phyloP scores from a whole-genome alignment of 2,888 invertebrate genomes.

The Palloptera scutellata region DNA sequence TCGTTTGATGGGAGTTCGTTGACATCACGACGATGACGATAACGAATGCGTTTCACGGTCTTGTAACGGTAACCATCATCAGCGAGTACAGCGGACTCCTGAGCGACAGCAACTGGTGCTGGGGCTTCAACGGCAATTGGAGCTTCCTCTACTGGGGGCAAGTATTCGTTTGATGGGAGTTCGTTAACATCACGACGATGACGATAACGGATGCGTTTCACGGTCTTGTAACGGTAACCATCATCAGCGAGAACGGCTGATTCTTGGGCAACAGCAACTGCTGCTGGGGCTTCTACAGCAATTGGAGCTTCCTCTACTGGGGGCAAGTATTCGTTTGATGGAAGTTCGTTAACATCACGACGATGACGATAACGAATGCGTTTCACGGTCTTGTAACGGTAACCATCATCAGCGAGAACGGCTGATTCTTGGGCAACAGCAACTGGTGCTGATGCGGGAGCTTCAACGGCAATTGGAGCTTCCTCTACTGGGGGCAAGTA shows the following conservation, averaged over 20 bases:
- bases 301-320: slow-evolving; percentile 33
- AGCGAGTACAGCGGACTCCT: slow-evolving; percentile 37
- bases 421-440: slow-evolving; percentile 20
- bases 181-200: slow-evolving; percentile 38
- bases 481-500: slow-evolving; percentile 47
- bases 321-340: slow-evolving; percentile 42
- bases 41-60: slow-evolving; percentile 53
- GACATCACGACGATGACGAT: slow-evolving; percentile 42
- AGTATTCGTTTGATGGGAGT: slow-evolving; percentile 34
- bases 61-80: slow-evolving; percentile 61
- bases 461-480: background rate
- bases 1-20: slow-evolving; percentile 43
- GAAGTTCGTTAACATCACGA: slow-evolving; percentile 46
- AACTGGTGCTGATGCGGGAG: slow-evolving; percentile 21
- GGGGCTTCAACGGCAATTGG: slow-evolving; percentile 24
- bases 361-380: slow-evolving; percentile 44
- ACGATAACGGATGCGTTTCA: slow-evolving; percentile 30
- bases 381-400: slow-evolving; percentile 47
- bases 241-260: slow-evolving; percentile 27
- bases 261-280: slow-evolving; percentile 27
- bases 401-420: slow-evolving; percentile 37
- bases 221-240: slow-evolving; percentile 31
- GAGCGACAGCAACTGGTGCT: slow-evolving; percentile 27
- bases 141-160: slow-evolving; percentile 35
- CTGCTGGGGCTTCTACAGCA: slow-evolving; percentile 27